phyloP scores from a whole-genome alignment of 2,113 vertebrate genomes.

The Macaca nemestrina region DNA sequence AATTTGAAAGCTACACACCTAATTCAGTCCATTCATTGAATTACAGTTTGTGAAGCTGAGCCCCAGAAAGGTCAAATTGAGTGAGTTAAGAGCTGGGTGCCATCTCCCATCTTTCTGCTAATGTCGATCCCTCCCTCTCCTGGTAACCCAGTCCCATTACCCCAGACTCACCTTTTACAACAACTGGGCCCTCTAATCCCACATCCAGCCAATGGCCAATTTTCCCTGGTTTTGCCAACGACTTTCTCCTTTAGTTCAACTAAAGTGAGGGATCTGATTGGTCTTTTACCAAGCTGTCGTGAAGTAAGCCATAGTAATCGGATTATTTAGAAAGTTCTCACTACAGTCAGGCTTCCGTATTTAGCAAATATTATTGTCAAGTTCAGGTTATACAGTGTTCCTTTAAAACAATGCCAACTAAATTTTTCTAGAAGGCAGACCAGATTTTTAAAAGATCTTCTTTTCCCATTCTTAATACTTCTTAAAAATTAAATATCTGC shows the following conservation, averaged over 20 bases:
- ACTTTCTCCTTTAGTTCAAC: neutral
- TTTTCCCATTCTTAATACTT: neutral
- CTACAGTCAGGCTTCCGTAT: neutral
- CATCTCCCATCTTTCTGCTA: neutral
- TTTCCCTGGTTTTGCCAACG: neutral
- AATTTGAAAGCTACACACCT: neutral
- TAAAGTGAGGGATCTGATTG: neutral
- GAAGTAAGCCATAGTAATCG: neutral
- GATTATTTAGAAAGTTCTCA: neutral
- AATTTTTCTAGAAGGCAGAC: slow-evolving; percentile 30
- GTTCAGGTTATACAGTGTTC: neutral
- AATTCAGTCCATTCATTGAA: neutral
- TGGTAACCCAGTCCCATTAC: neutral
- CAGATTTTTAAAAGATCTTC: neutral
- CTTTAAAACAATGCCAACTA: neutral
- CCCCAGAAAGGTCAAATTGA: neutral
- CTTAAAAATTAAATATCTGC: neutral
- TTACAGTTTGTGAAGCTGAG: neutral
- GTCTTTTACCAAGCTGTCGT: neutral
- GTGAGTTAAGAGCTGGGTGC: neutral
- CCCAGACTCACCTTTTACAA: neutral
- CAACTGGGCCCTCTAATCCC: neutral
- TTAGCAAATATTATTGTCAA: neutral
- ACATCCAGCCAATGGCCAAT: neutral
- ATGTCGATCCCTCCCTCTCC: neutral